Percentiles rank a stretch among this genome's conserved stretches.
Evolutionary conservation across 1,140 invertebrate genomes (phyloP).

Genomic region (Maniola jurtina): DNA sequence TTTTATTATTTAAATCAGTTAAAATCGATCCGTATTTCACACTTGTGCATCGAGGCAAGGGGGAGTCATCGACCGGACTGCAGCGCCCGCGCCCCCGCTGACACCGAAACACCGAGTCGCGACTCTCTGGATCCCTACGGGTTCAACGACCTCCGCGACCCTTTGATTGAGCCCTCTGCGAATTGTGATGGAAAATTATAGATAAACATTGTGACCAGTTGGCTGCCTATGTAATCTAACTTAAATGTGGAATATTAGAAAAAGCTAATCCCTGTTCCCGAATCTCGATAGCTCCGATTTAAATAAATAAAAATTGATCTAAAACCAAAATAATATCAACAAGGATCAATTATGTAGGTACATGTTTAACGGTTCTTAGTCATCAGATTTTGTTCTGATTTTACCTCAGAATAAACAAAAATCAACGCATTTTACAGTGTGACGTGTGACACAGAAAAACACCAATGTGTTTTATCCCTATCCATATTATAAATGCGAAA

Average conservation of each 20-base stretch:
- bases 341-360: too few relatives aligned
- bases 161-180: slow-evolving; percentile 44
- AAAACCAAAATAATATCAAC: too few relatives aligned
- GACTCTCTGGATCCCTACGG: slow-evolving; percentile 58
- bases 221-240: neutral
- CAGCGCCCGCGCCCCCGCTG: slow-evolving; percentile 52
- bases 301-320: too few relatives aligned
- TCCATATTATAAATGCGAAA: too few relatives aligned
- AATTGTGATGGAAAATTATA: slow-evolving; percentile 37
- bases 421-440: too few relatives aligned
- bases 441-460: too few relatives aligned
- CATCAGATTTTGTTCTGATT: too few relatives aligned
- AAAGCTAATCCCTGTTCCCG: too few relatives aligned
- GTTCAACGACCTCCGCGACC: slow-evolving; percentile 64
- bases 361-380: too few relatives aligned
- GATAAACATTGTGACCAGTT: neutral
- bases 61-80: slow-evolving; percentile 68
- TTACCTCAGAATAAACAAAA: too few relatives aligned
- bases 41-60: slow-evolving; percentile 50
- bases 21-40: slow-evolving; percentile 55
- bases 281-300: too few relatives aligned
- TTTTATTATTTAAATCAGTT: neutral
- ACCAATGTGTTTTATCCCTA: too few relatives aligned
- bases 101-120: slow-evolving; percentile 45
- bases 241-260: neutral